Evolutionary conservation across 2,113 vertebrate species (phyloP), one percentile per base, ranked within the genome.

Genomic region (Megaceryle torquata): DNA sequence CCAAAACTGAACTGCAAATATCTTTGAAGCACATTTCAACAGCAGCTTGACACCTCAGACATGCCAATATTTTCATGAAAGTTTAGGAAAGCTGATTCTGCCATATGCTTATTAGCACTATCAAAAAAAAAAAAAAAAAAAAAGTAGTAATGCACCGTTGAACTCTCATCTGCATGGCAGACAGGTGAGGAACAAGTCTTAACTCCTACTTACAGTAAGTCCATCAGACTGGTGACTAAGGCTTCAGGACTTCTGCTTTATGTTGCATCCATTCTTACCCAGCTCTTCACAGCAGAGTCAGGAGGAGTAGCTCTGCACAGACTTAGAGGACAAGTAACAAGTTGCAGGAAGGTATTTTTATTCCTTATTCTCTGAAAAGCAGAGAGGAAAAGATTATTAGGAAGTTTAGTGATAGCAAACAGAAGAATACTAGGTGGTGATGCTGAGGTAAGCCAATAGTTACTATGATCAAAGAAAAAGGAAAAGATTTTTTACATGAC

Each of bases 211-310:
- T 54, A 93, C 96, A 65, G 69, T 18, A 86, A 89, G n/a, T 77
- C 85, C 87, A 96, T 88, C 67, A 88, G 88, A 86, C 22, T 59
- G 76, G 65, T 79, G 94, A 92, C 86, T 65, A 87, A 96, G 78
- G 85, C 84, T 86, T 87, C 88, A 94, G 51, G 92, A 88, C 9
- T 89, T 77, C 54, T 41, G 39, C 67, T 92, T 91, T 96, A 95
- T 87, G 93, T 95, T 3, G 56, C 86, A 35, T 97, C 94, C 95
- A 89, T 96, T 69, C 71, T 95, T 43, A 63, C 41, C 41, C 88
- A 91, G 82, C 35, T 87, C 65, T 54, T 92, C 95, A 86, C 19
- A 56, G 54, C 60, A 72, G 26, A 68, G 71, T 18, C 3, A 1
- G 57, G 57, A 63, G 57, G 35, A 3, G 16, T 21, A 79, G 76